Percentiles rank a stretch among this genome's conserved stretches.
phyloP scores from a whole-genome alignment of 2,797 vertebrate genomes.

The Phrynocephalus vlangalii region DNA sequence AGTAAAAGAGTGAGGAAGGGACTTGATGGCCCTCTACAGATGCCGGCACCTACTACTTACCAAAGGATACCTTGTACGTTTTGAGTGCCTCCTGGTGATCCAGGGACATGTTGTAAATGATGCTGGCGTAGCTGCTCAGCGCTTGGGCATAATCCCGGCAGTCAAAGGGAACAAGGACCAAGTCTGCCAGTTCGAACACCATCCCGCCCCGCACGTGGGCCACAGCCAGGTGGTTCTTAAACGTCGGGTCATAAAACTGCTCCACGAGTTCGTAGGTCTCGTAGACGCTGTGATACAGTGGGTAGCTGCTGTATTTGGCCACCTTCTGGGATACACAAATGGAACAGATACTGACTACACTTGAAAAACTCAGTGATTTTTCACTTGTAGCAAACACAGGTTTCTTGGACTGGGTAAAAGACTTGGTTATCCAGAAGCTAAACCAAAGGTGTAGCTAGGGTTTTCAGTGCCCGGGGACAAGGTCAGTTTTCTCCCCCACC shows the following conservation, averaged over 20 bases:
- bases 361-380: background rate
- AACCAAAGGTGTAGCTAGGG: too few relatives aligned
- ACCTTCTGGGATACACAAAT: slow-evolving; percentile 78
- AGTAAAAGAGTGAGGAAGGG: too few relatives aligned
- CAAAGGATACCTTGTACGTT: slow-evolving; percentile 84
- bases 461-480: too few relatives aligned
- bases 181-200: slow-evolving; percentile 86
- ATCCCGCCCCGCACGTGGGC: slow-evolving; percentile 90
- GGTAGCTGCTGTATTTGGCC: slow-evolving; percentile 89
- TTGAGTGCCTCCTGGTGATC: slow-evolving; percentile 78
- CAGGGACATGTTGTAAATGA: slow-evolving; percentile 82
- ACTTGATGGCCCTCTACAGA: background rate
- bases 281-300: slow-evolving; percentile 94
- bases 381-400: background rate
- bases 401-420: background rate
- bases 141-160: slow-evolving; percentile 86
- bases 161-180: slow-evolving; percentile 87
- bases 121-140: slow-evolving; percentile 81
- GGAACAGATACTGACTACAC: background rate
- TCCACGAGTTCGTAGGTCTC: slow-evolving; percentile 95
- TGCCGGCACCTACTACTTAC: slow-evolving; percentile 74
- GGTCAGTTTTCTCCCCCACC: too few relatives aligned
- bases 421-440: background rate
- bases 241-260: slow-evolving; percentile 91
- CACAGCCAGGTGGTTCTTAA: slow-evolving; percentile 87